These are phyloP conservation scores for Eudyptes chrysolophus DNA, from an alignment of 2,113 vertebrate species.

Conservation along the genomic window DNA sequence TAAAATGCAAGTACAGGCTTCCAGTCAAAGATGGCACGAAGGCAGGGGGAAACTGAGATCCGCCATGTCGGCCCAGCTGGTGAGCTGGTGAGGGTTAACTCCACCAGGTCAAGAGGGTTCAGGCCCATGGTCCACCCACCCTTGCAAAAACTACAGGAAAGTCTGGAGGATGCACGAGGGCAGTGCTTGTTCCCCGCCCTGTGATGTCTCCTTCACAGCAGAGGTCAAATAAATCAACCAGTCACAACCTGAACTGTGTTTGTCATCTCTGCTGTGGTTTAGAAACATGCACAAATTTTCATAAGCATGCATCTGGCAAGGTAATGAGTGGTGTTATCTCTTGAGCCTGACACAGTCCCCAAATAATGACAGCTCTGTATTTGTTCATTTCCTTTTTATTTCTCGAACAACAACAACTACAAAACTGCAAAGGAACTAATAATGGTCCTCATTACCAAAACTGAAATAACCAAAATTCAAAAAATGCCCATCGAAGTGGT, in stretches of 20 bases:
- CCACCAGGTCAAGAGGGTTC: not conserved
- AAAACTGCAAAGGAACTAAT: not conserved
- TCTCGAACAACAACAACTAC: not conserved
- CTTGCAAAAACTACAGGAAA: not conserved
- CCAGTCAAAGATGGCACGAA: not conserved
- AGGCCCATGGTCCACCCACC: fast-evolving
- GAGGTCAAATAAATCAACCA: not conserved
- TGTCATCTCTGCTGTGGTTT: not conserved
- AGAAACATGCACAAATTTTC: not conserved
- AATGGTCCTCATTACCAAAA: not conserved
- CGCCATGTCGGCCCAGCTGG: not conserved
- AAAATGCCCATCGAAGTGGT: not conserved
- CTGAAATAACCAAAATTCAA: not conserved
- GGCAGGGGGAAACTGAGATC: not conserved
- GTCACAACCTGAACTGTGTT: not conserved
- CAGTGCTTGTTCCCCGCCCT: not conserved
- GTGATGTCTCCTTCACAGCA: not conserved
- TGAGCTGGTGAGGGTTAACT: not conserved
- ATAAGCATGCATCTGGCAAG: not conserved
- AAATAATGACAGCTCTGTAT: not conserved
- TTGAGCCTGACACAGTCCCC: not conserved
- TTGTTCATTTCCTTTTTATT: not conserved
- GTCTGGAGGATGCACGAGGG: not conserved
- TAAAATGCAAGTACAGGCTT: not conserved
- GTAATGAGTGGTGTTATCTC: not conserved